These are phyloP conservation scores for Drosophila baimaii DNA, from an alignment of 1,140 invertebrate genomes.

Conservation along the genomic window DNA sequence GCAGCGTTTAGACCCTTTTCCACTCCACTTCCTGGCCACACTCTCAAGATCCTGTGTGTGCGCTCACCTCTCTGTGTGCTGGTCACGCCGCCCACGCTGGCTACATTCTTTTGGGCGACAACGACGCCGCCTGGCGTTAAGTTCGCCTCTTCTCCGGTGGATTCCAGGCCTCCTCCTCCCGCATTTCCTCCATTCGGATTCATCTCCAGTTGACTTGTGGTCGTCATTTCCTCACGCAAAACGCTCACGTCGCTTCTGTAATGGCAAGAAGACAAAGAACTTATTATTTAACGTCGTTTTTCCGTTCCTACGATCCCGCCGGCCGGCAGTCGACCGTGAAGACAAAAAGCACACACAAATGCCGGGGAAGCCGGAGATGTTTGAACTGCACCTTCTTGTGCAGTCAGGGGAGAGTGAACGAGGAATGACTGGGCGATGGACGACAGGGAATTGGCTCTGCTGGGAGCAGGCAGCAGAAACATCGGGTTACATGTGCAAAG, in stretches of 20 bases:
- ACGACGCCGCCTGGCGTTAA: not conserved
- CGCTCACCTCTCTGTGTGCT: slow-evolving; percentile 59
- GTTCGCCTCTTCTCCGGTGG: slow-evolving; percentile 11
- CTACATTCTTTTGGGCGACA: slow-evolving; percentile 38
- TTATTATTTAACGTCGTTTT: slow-evolving; percentile 50
- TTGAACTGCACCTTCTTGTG: slow-evolving; percentile 32
- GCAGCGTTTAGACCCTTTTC: slow-evolving; percentile 9
- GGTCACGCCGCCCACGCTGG: slow-evolving; percentile 13
- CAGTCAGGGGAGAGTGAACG: slow-evolving; percentile 24
- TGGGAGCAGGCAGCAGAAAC: slow-evolving; percentile 23
- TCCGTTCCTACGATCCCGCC: slow-evolving; percentile 22
- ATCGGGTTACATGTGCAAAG: slow-evolving; percentile 32
- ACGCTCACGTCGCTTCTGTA: slow-evolving; percentile 30
- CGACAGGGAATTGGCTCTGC: slow-evolving; percentile 29
- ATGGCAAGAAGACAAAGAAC: slow-evolving; percentile 29
- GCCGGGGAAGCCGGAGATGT: slow-evolving; percentile 20
- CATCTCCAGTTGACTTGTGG: slow-evolving; percentile 63
- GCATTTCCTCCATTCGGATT: slow-evolving; percentile 47
- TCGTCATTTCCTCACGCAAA: slow-evolving; percentile 62
- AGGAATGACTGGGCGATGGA: slow-evolving; percentile 11
- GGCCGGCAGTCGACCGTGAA: slow-evolving; percentile 63
- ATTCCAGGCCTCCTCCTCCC: slow-evolving; percentile 10
- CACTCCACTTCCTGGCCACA: not conserved
- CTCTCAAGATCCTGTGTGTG: not conserved
- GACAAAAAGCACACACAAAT: slow-evolving; percentile 18